These are phyloP conservation scores for Trilocha varians DNA, from an alignment of 2,888 invertebrate genomes.

Conservation along the genomic window DNA sequence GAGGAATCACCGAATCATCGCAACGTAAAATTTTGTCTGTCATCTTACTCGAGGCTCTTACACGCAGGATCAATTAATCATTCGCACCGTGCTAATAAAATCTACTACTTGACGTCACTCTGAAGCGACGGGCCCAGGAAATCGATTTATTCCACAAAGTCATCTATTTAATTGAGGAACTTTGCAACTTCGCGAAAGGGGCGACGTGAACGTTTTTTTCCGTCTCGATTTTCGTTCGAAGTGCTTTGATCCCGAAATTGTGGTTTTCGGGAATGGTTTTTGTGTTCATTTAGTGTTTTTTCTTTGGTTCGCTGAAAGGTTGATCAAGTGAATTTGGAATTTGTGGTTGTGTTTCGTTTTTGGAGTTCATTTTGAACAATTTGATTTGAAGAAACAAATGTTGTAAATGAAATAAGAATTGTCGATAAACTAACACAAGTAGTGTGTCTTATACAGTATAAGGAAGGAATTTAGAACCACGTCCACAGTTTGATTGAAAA, in stretches of 20 bases:
- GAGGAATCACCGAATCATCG: constrained; percentile 16
- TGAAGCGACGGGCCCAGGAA: constrained; percentile 18
- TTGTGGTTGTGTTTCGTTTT: too few species aligned
- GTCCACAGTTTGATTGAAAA: too few species aligned
- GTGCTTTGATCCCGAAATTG: neutral
- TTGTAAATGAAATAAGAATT: too few species aligned
- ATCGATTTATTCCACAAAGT: constrained; percentile 35
- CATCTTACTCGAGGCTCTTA: constrained; percentile 24
- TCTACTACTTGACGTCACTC: constrained; percentile 38
- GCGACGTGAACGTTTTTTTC: constrained; percentile 3
- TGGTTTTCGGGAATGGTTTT: too few species aligned
- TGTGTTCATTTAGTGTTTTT: too few species aligned
- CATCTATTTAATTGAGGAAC: constrained; percentile 39
- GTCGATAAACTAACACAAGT: too few species aligned
- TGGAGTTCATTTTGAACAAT: too few species aligned
- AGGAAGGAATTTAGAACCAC: too few species aligned
- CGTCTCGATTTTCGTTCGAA: neutral
- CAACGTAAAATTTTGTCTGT: constrained; percentile 29
- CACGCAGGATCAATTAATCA: constrained; percentile 37
- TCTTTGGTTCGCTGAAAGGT: neutral
- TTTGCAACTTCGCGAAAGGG: constrained; percentile 29
- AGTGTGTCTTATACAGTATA: too few species aligned
- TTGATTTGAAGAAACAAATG: too few species aligned
- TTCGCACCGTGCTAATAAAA: constrained; percentile 37
- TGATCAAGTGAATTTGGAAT: too few species aligned